Evolutionary conservation across 53 echinoderm and acorn worm species (phyloP).

Genomic region (Echinometra lucunter): DNA sequence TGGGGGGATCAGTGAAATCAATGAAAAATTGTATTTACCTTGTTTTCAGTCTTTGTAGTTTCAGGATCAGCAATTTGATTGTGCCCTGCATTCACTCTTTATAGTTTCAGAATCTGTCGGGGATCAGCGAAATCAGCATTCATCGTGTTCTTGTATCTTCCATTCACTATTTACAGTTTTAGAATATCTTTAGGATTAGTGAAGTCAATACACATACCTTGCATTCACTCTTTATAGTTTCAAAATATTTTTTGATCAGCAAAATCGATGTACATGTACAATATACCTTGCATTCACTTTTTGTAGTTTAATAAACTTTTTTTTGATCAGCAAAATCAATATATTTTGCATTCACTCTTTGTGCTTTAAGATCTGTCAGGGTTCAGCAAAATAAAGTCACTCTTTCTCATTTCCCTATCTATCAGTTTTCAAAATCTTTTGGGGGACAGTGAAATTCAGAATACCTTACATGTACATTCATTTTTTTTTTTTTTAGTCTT

Average conservation of each 20-base stretch:
- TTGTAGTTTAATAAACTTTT: slow-evolving; percentile 59
- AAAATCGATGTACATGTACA: too few relatives aligned
- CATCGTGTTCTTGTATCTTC: too few relatives aligned
- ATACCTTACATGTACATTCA: neutral
- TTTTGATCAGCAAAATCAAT: too few relatives aligned
- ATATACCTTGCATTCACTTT: neutral
- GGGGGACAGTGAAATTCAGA: neutral
- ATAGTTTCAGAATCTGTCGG: slow-evolving; percentile 66
- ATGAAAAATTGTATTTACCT: neutral
- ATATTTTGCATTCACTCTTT: slow-evolving; percentile 32
- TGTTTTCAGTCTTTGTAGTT: neutral
- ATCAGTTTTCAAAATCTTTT: neutral
- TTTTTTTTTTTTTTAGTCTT: neutral
- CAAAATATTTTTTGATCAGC: slow-evolving; percentile 71
- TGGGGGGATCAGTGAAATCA: slow-evolving; percentile 45
- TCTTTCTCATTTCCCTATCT: too few relatives aligned
- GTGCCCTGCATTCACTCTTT: slow-evolving; percentile 30
- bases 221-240: slow-evolving; percentile 32
- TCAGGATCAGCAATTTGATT: slow-evolving; percentile 72
- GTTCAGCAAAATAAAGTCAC: neutral
- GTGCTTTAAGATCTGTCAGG: neutral
- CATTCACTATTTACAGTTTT: neutral
- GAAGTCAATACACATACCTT: too few relatives aligned
- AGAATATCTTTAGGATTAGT: slow-evolving; percentile 72
- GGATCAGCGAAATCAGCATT: slow-evolving; percentile 78